phyloP scores from a whole-genome alignment of 1,140 invertebrate genomes.

The Drosophila arizonae region DNA sequence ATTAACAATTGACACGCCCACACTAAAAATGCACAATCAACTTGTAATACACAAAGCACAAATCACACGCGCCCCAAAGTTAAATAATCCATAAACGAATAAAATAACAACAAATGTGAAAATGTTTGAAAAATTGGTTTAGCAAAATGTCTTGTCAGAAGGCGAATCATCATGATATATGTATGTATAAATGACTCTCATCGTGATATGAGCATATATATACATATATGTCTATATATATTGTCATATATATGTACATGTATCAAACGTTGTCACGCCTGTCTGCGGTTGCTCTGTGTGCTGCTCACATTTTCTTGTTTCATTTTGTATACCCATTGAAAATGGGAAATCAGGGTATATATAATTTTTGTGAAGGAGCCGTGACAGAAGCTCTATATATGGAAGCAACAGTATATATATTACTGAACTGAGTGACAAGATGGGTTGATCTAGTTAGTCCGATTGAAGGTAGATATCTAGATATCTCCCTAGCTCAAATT shows the following conservation, averaged over 20 bases:
- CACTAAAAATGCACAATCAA: slow-evolving; percentile 12
- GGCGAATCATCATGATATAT: slow-evolving; percentile 1
- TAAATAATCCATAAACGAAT: slow-evolving; percentile 22
- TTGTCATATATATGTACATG: not conserved
- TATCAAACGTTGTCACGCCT: not conserved
- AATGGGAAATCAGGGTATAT: too few species aligned
- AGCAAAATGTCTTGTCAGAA: slow-evolving; percentile 10
- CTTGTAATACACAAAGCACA: slow-evolving; percentile 1
- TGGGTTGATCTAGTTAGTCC: too few species aligned
- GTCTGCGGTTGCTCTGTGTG: not conserved
- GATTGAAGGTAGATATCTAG: too few species aligned
- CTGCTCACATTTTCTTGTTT: too few species aligned
- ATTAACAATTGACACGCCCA: slow-evolving; percentile 23
- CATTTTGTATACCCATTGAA: not conserved
- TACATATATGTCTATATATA: not conserved
- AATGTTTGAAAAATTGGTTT: slow-evolving; percentile 16
- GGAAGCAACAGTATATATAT: too few species aligned
- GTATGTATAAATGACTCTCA: not conserved
- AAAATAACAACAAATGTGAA: not conserved
- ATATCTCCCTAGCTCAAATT: too few species aligned
- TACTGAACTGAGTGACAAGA: too few species aligned
- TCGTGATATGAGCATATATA: not conserved
- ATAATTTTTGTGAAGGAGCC: too few species aligned
- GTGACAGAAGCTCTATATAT: too few species aligned
- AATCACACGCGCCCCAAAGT: not conserved